Evolutionary conservation across 2,888 invertebrate genomes (phyloP).

Genomic region (Xestia rhomboidea): DNA sequence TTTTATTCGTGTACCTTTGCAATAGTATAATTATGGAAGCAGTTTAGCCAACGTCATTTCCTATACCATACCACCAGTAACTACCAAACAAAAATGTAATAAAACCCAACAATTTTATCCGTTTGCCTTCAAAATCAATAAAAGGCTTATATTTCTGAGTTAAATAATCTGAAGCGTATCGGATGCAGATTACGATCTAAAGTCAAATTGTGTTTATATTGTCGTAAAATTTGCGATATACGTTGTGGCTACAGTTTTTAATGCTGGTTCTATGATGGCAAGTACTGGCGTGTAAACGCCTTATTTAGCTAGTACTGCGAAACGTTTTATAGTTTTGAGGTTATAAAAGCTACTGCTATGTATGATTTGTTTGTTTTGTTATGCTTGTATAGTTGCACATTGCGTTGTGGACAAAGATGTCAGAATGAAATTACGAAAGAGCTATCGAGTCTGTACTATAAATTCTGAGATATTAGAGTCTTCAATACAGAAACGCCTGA

Average conservation of each 20-base stretch:
- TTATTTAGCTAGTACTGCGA: conserved; percentile 42
- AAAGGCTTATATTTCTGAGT: conserved; percentile 33
- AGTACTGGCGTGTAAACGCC: conserved; percentile 38
- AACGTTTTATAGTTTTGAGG: conserved; percentile 42
- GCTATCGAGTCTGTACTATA: not conserved
- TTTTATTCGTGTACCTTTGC: not conserved
- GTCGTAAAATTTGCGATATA: conserved; percentile 64
- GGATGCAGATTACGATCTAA: conserved; percentile 55
- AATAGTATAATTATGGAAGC: not conserved
- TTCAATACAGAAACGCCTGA: not conserved
- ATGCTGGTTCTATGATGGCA: conserved; percentile 33
- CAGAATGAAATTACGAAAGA: not conserved
- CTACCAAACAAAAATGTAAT: not conserved
- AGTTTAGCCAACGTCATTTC: not conserved
- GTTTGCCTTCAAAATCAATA: conserved; percentile 34
- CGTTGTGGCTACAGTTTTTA: conserved; percentile 47
- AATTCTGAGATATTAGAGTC: not conserved
- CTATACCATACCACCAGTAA: not conserved
- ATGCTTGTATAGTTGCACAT: not conserved
- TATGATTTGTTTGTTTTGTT: conserved; percentile 38
- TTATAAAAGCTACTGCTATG: conserved; percentile 40
- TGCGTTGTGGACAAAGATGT: not conserved
- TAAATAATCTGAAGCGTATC: conserved; percentile 48
- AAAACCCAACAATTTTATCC: conserved; percentile 25
- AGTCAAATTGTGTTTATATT: conserved; percentile 62